A percentile compares a stretch with the other conserved stretches of the same genome.
Evolutionary conservation across 35 echinoderm and acorn worm genomes (phyloP).

Genomic region (Acanthaster planci): DNA sequence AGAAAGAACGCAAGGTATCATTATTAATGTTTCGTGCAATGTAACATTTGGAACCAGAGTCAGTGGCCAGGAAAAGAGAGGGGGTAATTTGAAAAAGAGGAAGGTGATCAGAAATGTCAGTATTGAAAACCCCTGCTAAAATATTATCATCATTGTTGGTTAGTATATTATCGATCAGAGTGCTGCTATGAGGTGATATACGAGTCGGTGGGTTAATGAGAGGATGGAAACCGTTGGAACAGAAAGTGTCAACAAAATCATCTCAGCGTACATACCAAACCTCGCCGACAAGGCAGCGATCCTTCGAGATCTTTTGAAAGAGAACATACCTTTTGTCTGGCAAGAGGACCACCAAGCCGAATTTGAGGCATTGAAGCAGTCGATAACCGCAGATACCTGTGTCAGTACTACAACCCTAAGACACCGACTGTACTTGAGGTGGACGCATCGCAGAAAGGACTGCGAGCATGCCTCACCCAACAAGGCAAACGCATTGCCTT

Average conservation of each 20-base stretch:
- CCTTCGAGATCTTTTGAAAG: slow-evolving; percentile 33
- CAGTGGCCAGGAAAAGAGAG: not conserved
- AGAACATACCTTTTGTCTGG: slow-evolving; percentile 33
- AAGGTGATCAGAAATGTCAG: slow-evolving; percentile 7
- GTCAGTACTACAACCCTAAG: slow-evolving; percentile 30
- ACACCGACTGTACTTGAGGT: slow-evolving; percentile 28
- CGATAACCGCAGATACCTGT: slow-evolving; percentile 25
- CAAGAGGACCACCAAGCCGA: slow-evolving; percentile 30
- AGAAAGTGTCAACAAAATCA: too few relatives aligned
- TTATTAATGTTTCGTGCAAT: not conserved
- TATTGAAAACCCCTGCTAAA: not conserved
- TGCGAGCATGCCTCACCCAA: slow-evolving; percentile 17
- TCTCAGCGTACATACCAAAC: slow-evolving; percentile 46
- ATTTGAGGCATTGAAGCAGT: slow-evolving; percentile 3
- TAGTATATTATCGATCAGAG: too few relatives aligned
- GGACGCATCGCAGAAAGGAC: slow-evolving; percentile 16
- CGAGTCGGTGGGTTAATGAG: too few relatives aligned
- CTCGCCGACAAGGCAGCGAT: not conserved
- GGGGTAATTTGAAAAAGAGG: not conserved
- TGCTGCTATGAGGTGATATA: too few relatives aligned
- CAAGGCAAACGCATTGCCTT: not conserved
- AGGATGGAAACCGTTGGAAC: too few relatives aligned
- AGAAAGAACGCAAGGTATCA: not conserved
- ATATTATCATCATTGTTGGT: too few relatives aligned
- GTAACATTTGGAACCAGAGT: not conserved